Base-by-base conservation (phyloP, 1,140 invertebrate genomes). In the Drosophila mojavensis region DNA sequence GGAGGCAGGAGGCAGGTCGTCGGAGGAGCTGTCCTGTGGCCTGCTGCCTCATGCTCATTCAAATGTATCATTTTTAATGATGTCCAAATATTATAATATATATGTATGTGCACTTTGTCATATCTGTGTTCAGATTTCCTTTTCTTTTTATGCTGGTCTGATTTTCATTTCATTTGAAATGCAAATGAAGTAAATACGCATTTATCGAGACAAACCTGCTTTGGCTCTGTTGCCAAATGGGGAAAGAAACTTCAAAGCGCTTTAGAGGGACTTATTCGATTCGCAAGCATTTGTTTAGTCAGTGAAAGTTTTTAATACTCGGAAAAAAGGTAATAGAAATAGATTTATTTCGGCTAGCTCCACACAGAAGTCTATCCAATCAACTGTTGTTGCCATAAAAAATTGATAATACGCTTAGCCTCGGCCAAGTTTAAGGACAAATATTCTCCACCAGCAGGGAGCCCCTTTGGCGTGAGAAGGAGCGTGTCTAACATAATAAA, bases 31-130 rank as follows among this genome's bases (percentile, higher is more conserved):
- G 17, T 41, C 2, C 28, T 20, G 9, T 47, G 15, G 20, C 33
- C 20, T 45, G 28, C 20, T 45, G 36, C 61, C 39, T 10, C 45
- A 47, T 62, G 50, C 53, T 67, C 84, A 89, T 80, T 89, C 80
- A 81, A 78, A 89, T 88, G 84, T 88, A 75, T 55, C 80, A 80
- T 75, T 88, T 88, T 88, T 88, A 88, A 88, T 88, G 84, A 88
- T 88, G 84, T 88, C 84, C 84, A 88, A 88, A 88, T 88, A 86
- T 58, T 28, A 39, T 48, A 62, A 33, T 65, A 68, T 48, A 67
- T 56, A 47, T 51, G 28, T 30, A 30, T 30, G 36, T 39, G 11
- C 36, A 39, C 11, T 69, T 43, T 58, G 55, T 9, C 50, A 67
- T 67, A 74, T 82, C 79, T 62, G 67, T 64, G 56, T 33, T 58